Conservation (phyloP, 1,140 invertebrate species). For the Hirudo medicinalis region DNA sequence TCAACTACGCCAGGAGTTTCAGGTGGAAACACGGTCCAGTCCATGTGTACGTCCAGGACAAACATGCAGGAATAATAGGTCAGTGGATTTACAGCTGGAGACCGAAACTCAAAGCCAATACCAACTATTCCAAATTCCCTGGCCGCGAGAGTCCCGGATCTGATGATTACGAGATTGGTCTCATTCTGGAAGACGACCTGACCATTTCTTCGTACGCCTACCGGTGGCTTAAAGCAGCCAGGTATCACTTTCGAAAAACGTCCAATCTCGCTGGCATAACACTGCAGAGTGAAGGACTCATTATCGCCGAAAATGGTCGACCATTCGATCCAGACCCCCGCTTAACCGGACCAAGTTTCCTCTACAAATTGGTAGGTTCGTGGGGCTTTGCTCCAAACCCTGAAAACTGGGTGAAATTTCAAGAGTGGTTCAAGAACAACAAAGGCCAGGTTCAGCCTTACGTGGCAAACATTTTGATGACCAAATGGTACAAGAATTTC, state of each 20-base stretch:
- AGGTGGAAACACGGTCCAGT: slow-evolving; percentile 21
- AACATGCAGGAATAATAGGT: slow-evolving; percentile 31
- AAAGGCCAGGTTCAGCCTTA: background rate
- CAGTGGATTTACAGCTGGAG: slow-evolving; percentile 34
- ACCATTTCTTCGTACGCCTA: slow-evolving; percentile 31
- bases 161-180: slow-evolving; percentile 27
- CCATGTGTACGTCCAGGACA: slow-evolving; percentile 26
- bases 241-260: slow-evolving; percentile 4
- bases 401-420: slow-evolving; percentile 7
- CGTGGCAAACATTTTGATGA: slow-evolving; percentile 10
- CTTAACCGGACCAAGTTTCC: slow-evolving; percentile 9
- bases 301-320: slow-evolving; percentile 2
- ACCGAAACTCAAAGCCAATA: slow-evolving; percentile 5
- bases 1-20: slow-evolving; percentile 5
- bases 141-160: background rate
- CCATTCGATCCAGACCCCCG: slow-evolving; percentile 3
- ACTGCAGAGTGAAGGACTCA: slow-evolving; percentile 13
- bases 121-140: background rate
- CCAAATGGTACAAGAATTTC: slow-evolving; percentile 16
- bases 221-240: slow-evolving; percentile 29
- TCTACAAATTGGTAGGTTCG: slow-evolving; percentile 17
- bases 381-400: slow-evolving; percentile 23
- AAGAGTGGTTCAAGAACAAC: slow-evolving; percentile 3
- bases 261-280: slow-evolving; percentile 11
- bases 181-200: slow-evolving; percentile 34